These are phyloP conservation scores for Apus apus DNA, from an alignment of 2,113 vertebrate genomes.

Conservation along the genomic window DNA sequence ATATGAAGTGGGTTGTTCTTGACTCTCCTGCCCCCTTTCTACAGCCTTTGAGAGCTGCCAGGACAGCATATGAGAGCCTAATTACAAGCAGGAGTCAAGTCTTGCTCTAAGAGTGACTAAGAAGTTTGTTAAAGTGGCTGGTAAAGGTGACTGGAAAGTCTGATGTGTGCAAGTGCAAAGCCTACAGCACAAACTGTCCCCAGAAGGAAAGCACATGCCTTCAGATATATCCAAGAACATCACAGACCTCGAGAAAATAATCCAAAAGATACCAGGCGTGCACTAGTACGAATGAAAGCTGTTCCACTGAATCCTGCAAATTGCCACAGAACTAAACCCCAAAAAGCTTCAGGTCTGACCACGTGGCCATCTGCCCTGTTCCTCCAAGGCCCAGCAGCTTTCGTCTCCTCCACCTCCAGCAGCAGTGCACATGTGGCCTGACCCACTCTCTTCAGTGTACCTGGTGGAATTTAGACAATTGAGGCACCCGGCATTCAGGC, in stretches of 20 bases:
- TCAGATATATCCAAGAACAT: background rate
- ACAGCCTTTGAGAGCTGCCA: background rate
- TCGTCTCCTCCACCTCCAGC: background rate
- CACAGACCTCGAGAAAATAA: background rate
- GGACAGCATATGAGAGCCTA: background rate
- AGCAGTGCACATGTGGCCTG: background rate
- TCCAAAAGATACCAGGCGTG: background rate
- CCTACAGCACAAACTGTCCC: background rate
- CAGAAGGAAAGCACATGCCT: background rate
- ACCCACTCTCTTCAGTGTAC: background rate
- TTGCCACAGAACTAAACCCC: background rate
- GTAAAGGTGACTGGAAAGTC: background rate
- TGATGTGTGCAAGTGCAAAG: background rate
- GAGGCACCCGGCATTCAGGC: background rate
- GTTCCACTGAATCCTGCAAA: background rate
- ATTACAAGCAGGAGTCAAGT: background rate
- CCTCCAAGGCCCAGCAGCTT: rapidly evolving
- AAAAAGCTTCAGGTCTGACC: background rate
- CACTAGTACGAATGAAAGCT: background rate
- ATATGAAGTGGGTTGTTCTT: background rate
- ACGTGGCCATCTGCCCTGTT: rapidly evolving
- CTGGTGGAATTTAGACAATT: background rate
- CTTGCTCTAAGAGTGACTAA: background rate
- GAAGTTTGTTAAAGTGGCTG: background rate
- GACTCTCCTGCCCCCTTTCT: background rate